Conservation (phyloP, 2,797 vertebrate genomes). For the Sternotherus odoratus region DNA sequence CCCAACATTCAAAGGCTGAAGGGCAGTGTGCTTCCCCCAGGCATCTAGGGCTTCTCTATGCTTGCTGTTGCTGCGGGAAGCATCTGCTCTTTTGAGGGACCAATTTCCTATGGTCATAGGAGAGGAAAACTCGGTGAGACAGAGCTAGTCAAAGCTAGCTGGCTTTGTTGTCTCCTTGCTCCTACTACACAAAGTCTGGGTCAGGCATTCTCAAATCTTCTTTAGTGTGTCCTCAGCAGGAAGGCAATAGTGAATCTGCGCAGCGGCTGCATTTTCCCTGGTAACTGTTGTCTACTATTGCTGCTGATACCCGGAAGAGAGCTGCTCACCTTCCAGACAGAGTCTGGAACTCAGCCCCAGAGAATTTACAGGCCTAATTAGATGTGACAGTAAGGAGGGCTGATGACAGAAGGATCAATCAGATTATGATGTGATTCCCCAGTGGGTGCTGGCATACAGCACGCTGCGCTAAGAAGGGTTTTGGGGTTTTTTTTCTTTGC, state of each 20-base stretch:
- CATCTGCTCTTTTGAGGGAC: background rate
- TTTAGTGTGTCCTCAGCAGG: background rate
- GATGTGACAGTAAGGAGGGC: background rate
- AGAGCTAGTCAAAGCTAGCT: background rate
- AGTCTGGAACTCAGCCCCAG: background rate
- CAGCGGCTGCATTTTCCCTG: background rate
- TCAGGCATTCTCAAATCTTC: background rate
- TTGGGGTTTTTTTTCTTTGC: background rate
- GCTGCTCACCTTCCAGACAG: background rate
- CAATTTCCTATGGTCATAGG: background rate
- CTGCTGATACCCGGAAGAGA: background rate
- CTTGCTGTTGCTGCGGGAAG: background rate
- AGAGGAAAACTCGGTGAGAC: background rate
- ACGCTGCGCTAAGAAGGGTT: background rate
- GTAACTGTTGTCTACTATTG: accelerated
- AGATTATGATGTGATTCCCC: conserved; percentile 33
- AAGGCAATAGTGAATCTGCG: background rate
- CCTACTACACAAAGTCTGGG: background rate
- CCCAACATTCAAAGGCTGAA: background rate
- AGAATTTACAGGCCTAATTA: background rate
- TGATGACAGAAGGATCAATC: background rate
- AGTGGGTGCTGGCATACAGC: background rate
- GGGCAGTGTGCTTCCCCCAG: background rate
- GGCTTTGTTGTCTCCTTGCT: background rate
- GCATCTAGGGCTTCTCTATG: too few relatives aligned